These are phyloP conservation scores for Acronicta aceris DNA, from an alignment of 2,888 invertebrate species.

Conservation along the genomic window DNA sequence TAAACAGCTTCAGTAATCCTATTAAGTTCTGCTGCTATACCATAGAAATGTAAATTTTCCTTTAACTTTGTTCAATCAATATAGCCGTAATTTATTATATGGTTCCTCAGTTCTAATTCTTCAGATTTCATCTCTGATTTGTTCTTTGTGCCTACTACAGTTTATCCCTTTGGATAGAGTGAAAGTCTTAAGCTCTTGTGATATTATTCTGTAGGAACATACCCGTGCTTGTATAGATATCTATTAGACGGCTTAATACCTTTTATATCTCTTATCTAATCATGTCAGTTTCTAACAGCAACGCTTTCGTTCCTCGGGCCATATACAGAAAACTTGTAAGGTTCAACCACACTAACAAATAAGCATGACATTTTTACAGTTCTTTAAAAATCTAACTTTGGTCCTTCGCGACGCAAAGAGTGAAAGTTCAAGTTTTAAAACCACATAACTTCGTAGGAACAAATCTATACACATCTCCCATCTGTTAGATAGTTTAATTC, in stretches of 20 bases:
- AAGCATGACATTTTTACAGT: too few relatives aligned
- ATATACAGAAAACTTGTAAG: too few relatives aligned
- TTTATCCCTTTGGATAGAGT: slow-evolving; percentile 20
- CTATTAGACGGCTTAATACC: neutral
- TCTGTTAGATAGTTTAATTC: slow-evolving; percentile 61
- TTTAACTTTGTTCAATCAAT: slow-evolving; percentile 40
- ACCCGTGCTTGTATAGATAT: neutral
- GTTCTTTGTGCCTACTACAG: slow-evolving; percentile 24
- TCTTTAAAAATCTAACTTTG: neutral
- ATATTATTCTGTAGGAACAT: slow-evolving; percentile 6
- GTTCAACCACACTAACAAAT: too few relatives aligned
- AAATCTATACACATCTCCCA: slow-evolving; percentile 55
- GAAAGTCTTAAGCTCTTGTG: slow-evolving; percentile 16
- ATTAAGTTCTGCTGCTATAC: slow-evolving; percentile 23
- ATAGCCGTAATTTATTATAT: slow-evolving; percentile 27
- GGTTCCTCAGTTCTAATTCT: slow-evolving; percentile 20
- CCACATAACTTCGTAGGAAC: slow-evolving; percentile 54
- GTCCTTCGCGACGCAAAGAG: slow-evolving; percentile 26
- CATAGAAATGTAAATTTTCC: slow-evolving; percentile 16
- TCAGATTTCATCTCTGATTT: slow-evolving; percentile 14
- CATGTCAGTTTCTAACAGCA: neutral
- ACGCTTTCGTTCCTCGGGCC: too few relatives aligned
- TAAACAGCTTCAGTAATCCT: slow-evolving; percentile 18
- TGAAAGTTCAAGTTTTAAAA: slow-evolving; percentile 60
- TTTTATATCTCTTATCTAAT: slow-evolving; percentile 1